Evolutionary conservation across 2,113 vertebrate species (phyloP), one percentile per base, ranked within the genome.

Genomic region (Amazona vittata): DNA sequence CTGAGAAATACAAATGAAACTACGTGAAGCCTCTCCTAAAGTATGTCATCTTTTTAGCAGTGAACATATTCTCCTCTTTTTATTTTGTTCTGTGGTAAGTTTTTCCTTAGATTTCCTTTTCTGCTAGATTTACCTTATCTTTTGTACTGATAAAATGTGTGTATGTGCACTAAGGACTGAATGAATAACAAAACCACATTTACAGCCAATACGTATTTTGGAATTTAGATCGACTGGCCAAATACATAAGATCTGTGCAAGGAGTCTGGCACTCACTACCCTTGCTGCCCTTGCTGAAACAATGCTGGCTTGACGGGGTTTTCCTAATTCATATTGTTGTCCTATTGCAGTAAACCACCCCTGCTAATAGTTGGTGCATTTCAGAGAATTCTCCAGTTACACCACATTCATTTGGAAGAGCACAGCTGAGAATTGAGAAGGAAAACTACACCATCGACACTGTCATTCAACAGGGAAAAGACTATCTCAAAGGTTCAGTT

Each of bases 401-500:
- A 89, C 37, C 81, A 70, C 1, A 33, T 93, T 90, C 49, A 29
- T 41, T 43, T 33, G 20, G 85, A 90, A 78, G 33, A 88, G 44
- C 47, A 73, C 19, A 95, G 64, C 52, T 89, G 90, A 91, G 92
- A 92, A 93, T 2, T 69, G 55, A 67, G 67, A 74, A 96, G 77
- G 69, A 96, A 96, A 68, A 35, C 62, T 74, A 79, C 26, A 84
- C 63, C 93, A 82, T 6, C 6, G 13, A 83, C 86, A 93, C 67
- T 39, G 50, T 91, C 91, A 94, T 90, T 97, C 89, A 96, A 78
- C 70, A 86, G 70, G 71, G 77, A 89, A 55, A 81, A 83, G 59
- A 95, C 94, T 93, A 94, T 96, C 91, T 97, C 88, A 46, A 59
- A 87, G 76, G 79, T 94, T 97, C 63, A 50, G 78, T 95, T 94